Base-by-base conservation (phyloP, 2,113 vertebrate species). In the Catharus minimus region DNA sequence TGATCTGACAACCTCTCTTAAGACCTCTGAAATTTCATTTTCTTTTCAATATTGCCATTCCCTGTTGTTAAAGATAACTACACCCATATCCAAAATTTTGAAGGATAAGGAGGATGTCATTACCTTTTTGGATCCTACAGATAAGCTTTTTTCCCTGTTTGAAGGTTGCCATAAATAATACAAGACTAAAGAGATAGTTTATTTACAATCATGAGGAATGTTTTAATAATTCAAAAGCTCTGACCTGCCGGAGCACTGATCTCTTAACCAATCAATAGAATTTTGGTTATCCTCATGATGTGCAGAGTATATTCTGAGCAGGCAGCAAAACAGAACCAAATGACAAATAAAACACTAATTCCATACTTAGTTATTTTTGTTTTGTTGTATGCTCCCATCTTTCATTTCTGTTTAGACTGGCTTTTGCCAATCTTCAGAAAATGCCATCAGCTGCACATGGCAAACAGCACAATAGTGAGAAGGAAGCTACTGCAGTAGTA, bases 201-300 rank as follows among this genome's bases (percentile, higher is more conserved):
- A 73, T 82, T 71, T 78, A 43, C 39, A 36, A 79, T 86, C 44
- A 82, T 24, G 47, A 72, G 43, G 57, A 77, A 58, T 62, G 26
- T 10, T 83, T 95, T 87, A 95, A 87, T 93, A 96, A 93, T 89
- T 91, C 41, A 92, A 65, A 86, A 76, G 41, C 49, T 92, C 46
- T 82, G 23, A 72, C 23, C 55, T 92, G 57, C 41, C 61, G 41
- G 6, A 86, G 53, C 44, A 65, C 28, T 76, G 24, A 71, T 82
- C 41, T 84, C 57, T 82, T 53, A 72, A 72, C 32, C 39, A 64
- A 78, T 78, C 44, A 86, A 82, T 95, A 91, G 28, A 57, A 53
- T 65, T 86, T 49, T 26, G 46, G 38, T 81, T 78, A 33, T 84
- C 49, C 26, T 93, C 49, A 17, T 23, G 49, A 87, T 60, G 10